Evolutionary conservation across 2,888 invertebrate genomes (phyloP).

Genomic region (Ariolimax columbianus): DNA sequence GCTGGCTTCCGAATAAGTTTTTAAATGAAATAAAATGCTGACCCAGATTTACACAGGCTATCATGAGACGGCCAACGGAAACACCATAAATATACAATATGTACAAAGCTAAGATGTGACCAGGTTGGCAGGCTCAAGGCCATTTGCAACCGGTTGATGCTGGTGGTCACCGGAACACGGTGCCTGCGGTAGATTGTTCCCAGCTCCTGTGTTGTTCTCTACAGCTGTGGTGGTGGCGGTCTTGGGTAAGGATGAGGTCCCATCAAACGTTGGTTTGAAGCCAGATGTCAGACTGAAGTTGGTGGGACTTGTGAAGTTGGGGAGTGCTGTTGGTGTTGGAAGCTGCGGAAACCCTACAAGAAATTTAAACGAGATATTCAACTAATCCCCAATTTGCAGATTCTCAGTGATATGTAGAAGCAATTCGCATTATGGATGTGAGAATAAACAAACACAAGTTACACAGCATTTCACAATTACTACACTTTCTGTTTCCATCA

Average conservation of each 20-base stretch:
- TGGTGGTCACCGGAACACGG: not conserved
- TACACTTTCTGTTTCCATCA: too few species aligned
- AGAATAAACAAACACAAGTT: too few species aligned
- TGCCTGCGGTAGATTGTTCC: slow-evolving; percentile 12
- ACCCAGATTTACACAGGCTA: not conserved
- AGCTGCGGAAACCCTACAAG: slow-evolving; percentile 12
- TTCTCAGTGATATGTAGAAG: too few species aligned
- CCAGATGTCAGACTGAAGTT: not conserved
- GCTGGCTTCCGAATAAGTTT: not conserved
- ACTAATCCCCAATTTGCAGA: too few species aligned
- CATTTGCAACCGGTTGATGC: slow-evolving; percentile 40
- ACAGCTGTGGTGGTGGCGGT: not conserved
- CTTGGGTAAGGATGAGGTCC: slow-evolving; percentile 3
- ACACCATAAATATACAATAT: not conserved
- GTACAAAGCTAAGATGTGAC: slow-evolving; percentile 5
- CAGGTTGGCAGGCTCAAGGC: not conserved
- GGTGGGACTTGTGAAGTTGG: slow-evolving; percentile 23
- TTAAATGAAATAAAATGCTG: not conserved
- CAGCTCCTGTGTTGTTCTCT: slow-evolving; percentile 8
- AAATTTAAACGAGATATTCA: not conserved
- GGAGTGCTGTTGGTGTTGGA: slow-evolving; percentile 18
- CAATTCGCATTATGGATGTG: too few species aligned
- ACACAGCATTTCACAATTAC: too few species aligned
- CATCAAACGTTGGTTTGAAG: not conserved
- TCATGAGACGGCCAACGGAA: not conserved